Evolutionary conservation across 2,113 vertebrate genomes (phyloP), one percentile per base, ranked within the genome.

Genomic region (Prietella phreatophila): DNA sequence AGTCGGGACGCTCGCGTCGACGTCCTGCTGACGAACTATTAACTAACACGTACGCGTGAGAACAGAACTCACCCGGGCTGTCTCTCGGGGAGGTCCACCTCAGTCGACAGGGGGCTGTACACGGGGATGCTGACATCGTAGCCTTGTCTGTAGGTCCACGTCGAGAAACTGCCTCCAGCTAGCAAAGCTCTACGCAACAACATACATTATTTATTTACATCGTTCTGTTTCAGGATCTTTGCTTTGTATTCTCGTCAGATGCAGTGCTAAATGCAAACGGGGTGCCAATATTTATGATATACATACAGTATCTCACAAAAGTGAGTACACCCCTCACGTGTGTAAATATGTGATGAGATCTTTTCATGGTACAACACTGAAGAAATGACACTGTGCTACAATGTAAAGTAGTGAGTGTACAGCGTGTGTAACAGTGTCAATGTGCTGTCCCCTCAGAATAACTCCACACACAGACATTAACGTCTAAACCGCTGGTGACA

Each of bases 111-210:
- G 0, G 97, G 96, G 89, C 98, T 99, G 90, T 98, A 99, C 58
- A 99, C 98, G 25, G 98, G 98, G 92, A 99, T 97, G 92, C 98
- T 99, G 96, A 99, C 97, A 39, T 99, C 98, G 1, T 99, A 99
- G 91, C 98, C 98, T 93, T 99, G 98, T 87, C 98, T 95, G 91
- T 99, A 99, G 27, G 98, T 99, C 98, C 98, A 99, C 0, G 97
- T 99, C 53, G 98, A 99, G 85, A 99, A 99, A 84, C 98, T 98
- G 9, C 98, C 98, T 36, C 98, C 98, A 82, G 98, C 98, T 91
- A 99, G 92, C 50, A 99, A 93, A 2, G 96, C 97, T 94, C 98
- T 99, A 93, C 89, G 94, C 95, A 87, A 87, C 91, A 75, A 10
- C 33, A 87, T 3, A 56, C 9, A 65, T 25, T 27, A 58, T 56